These are phyloP conservation scores for Pantherophis alleghaniensis DNA, from an alignment of 2,797 vertebrate species.

Conservation along the genomic window DNA sequence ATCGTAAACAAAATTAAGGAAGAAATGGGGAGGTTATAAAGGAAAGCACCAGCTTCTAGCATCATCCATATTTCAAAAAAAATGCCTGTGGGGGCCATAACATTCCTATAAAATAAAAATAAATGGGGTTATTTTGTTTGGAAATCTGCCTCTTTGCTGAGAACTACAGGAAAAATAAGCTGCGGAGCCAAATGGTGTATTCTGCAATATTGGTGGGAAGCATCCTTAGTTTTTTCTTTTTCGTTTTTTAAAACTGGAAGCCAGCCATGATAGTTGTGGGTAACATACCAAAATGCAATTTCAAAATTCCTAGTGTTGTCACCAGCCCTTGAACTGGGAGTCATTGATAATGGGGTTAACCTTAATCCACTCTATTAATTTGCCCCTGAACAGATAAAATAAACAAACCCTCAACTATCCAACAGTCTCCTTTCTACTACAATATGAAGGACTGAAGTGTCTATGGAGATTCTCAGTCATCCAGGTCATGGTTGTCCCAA, in stretches of 20 bases:
- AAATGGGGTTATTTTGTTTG: neutral
- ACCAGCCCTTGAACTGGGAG: neutral
- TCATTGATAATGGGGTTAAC: neutral
- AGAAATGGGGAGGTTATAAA: neutral
- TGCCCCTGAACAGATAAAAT: neutral
- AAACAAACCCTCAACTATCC: neutral
- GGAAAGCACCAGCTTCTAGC: neutral
- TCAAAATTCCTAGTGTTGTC: neutral
- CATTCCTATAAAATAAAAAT: neutral
- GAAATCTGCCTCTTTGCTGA: neutral
- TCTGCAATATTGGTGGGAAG: neutral
- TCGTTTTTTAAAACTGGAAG: neutral
- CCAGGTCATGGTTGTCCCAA: neutral
- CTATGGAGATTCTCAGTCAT: neutral
- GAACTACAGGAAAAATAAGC: neutral
- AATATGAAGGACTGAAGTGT: rapidly evolving
- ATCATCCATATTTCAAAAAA: neutral
- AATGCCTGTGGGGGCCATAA: neutral
- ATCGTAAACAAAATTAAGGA: neutral
- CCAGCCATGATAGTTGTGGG: neutral
- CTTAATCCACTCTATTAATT: neutral
- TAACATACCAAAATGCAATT: neutral
- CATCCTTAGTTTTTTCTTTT: neutral
- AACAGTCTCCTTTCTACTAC: neutral
- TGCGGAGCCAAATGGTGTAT: neutral